Evolutionary conservation across 53 echinoderm and acorn worm species (phyloP).

Genomic region (Hippasteria phrygiana): DNA sequence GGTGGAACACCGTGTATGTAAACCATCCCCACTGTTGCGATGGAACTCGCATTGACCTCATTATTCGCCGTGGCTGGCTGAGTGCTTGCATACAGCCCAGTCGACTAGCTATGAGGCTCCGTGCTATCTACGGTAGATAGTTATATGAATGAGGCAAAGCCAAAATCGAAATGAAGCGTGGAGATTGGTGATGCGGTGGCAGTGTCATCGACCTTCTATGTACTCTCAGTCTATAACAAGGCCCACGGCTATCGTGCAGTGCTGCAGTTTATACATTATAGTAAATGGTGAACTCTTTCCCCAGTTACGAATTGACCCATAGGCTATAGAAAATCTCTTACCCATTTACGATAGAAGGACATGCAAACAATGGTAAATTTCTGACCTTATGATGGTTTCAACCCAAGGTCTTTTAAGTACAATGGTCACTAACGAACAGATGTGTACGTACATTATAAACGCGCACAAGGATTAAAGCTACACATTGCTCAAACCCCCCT

Average conservation of each 20-base stretch:
- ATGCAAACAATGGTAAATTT: background rate
- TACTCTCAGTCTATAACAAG: too few relatives aligned
- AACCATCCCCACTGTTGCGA: background rate
- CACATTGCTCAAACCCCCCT: too few relatives aligned
- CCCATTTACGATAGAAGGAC: background rate
- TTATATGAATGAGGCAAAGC: slow-evolving; percentile 24
- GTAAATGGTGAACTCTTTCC: too few relatives aligned
- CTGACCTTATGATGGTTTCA: background rate
- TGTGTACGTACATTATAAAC: too few relatives aligned
- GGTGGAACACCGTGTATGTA: background rate
- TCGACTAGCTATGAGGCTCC: background rate
- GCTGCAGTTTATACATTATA: too few relatives aligned
- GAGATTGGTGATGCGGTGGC: background rate
- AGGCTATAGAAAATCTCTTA: background rate
- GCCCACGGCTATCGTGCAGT: too few relatives aligned
- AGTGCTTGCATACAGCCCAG: background rate
- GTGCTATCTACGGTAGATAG: slow-evolving; percentile 32
- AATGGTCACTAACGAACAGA: too few relatives aligned
- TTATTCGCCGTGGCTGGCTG: background rate
- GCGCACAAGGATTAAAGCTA: too few relatives aligned
- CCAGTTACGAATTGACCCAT: background rate
- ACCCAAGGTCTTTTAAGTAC: background rate
- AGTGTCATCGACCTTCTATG: slow-evolving; percentile 18
- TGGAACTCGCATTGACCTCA: background rate
- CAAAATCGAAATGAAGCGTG: slow-evolving; percentile 38